Percentiles rank a stretch among this genome's conserved stretches.
Evolutionary conservation across 2,113 vertebrate genomes (phyloP).

Genomic region (Petromus typicus): DNA sequence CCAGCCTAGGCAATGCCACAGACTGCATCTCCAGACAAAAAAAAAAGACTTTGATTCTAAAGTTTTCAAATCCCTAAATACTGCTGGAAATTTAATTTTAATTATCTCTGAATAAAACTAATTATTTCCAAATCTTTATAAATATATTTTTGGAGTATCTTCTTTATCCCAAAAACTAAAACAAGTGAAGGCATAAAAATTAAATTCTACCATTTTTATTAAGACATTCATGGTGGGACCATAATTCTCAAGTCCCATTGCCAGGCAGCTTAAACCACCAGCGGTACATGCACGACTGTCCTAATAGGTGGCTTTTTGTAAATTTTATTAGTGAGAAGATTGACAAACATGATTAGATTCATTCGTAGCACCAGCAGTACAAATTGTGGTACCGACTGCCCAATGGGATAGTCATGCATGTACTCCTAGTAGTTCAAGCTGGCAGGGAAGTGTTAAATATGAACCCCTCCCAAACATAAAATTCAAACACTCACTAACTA

Average conservation of each 20-base stretch:
- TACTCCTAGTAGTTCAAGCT: too few species aligned
- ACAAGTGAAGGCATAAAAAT: slow-evolving; percentile 1
- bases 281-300: background rate
- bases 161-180: background rate
- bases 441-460: background rate
- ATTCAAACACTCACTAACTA: background rate
- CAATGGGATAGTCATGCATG: too few species aligned
- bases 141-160: slow-evolving; percentile 1
- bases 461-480: slow-evolving; percentile 31
- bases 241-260: background rate
- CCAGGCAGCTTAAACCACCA: background rate
- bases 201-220: slow-evolving; percentile 41
- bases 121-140: background rate
- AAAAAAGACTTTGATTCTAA: background rate
- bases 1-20: background rate
- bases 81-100: slow-evolving; percentile 43
- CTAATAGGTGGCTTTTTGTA: background rate
- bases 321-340: background rate
- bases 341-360: too few species aligned
- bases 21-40: background rate
- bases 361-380: background rate
- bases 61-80: background rate
- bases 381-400: too few species aligned
- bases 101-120: background rate
- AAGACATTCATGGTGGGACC: background rate